Percentiles rank a stretch among this genome's conserved stretches.
Evolutionary conservation across 2,888 invertebrate species (phyloP).

Genomic region (Nipponacmea schrenckii): DNA sequence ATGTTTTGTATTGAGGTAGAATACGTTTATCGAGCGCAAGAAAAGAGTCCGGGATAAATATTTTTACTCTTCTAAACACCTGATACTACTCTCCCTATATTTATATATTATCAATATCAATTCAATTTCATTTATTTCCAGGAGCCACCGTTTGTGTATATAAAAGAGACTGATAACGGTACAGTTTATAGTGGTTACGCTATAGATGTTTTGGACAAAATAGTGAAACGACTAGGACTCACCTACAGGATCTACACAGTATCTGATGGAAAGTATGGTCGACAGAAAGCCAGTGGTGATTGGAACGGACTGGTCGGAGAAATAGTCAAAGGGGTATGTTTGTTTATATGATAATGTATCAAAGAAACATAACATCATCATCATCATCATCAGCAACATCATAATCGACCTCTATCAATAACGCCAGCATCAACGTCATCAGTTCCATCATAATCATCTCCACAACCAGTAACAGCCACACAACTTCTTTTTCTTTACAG

Average conservation of each 20-base stretch:
- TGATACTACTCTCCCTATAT: too few relatives aligned
- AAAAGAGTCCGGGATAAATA: too few relatives aligned
- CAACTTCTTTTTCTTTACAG: conserved; percentile 68
- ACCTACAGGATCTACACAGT: conserved; percentile 83
- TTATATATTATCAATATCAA: too few relatives aligned
- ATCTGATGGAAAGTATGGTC: conserved; percentile 75
- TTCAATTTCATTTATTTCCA: conserved; percentile 14
- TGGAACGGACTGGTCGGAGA: conserved; percentile 90
- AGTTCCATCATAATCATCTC: too few relatives aligned
- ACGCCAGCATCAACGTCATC: too few relatives aligned
- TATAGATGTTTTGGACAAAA: conserved; percentile 80
- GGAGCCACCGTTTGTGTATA: conserved; percentile 48
- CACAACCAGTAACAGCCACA: too few relatives aligned
- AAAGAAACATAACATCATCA: neutral
- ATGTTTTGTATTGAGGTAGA: too few relatives aligned
- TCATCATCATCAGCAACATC: too few relatives aligned
- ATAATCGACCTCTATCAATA: too few relatives aligned
- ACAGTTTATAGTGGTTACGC: conserved; percentile 77
- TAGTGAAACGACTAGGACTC: conserved; percentile 80
- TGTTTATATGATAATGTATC: neutral
- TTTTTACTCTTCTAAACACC: too few relatives aligned
- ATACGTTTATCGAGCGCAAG: too few relatives aligned
- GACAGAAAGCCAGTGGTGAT: conserved; percentile 75
- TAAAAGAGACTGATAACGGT: conserved; percentile 30
- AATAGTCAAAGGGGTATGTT: conserved; percentile 79